Evolutionary conservation across 2,888 invertebrate species (phyloP), one percentile per base, ranked within the genome.

Genomic region (Papilio demoleus): DNA sequence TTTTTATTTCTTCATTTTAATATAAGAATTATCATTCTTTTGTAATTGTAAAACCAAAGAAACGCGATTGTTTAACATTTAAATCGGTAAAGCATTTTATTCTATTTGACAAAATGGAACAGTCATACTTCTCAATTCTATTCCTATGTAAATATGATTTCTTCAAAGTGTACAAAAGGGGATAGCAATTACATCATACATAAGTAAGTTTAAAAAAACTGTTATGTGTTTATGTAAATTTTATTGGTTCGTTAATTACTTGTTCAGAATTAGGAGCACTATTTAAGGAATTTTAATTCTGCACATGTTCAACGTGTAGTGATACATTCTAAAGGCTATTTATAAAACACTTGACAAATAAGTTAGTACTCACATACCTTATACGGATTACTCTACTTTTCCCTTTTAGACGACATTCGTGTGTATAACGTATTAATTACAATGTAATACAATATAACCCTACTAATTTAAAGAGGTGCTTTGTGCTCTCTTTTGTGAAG

Each of bases 271-370:
- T 47, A 36, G 34, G 14, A 45, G 42, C 31, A n/a, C 62, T 58
- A 58, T 67, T 62, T 58, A 56, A 63, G 63, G 58, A 45, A 34
- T 68, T 34, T 63, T 27, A 68, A 56, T 67, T 47, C 53, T 62
- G 34, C 36, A n/a, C 63, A 38, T 66, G 59, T 66, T 62, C 40
- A 47, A 58, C 59, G 56, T 56, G 38, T 38, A 61, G 40, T 66
- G 40, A 61, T 42, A 62, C 56, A 58, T 22, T 42, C 58, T 14
- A 47, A 63, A 34, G 45, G 63, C 58, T 68, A 68, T 68, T 63
- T 63, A 68, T 68, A 68, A 50, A 58, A 6, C 59, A 59, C 36
- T 58, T 62, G 58, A 63, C 68, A 63, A 68, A 68, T 58, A 58
- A 42, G 4, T 36, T n/a, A 67, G 11, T 62, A 27, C 63, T 47